A percentile compares a stretch with the other conserved stretches of the same genome.
phyloP scores from a whole-genome alignment of 2,888 invertebrate genomes.

The Bembecia ichneumoniformis region DNA sequence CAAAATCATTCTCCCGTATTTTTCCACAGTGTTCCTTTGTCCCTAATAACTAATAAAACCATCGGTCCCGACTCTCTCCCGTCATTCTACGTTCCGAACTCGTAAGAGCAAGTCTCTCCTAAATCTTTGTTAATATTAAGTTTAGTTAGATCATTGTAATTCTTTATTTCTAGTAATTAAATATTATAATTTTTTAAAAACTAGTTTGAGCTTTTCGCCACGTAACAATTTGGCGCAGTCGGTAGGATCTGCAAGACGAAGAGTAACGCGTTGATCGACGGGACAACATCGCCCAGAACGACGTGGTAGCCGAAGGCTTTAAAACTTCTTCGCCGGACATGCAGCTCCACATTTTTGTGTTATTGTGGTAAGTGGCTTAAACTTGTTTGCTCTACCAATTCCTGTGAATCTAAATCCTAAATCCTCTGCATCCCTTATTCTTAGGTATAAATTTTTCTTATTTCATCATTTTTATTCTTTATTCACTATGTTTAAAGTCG shows the following conservation, averaged over 20 bases:
- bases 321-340: too few species aligned
- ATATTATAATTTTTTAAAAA: background rate
- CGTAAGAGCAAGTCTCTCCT: background rate
- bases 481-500: background rate
- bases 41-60: too few species aligned
- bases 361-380: slow-evolving; percentile 3
- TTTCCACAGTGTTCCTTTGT: too few species aligned
- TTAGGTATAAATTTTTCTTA: background rate
- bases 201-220: background rate
- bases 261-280: too few species aligned
- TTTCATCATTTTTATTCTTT: background rate
- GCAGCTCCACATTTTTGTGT: background rate
- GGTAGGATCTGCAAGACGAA: too few species aligned
- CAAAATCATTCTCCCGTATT: too few species aligned
- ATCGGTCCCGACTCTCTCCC: too few species aligned
- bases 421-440: background rate
- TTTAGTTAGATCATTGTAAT: too few species aligned
- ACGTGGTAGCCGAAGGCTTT: too few species aligned
- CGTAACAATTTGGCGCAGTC: slow-evolving; percentile 2
- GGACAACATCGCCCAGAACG: too few species aligned
- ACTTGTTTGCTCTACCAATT: slow-evolving; percentile 1
- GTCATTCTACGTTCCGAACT: too few species aligned
- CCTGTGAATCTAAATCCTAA: background rate
- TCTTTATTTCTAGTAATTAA: background rate
- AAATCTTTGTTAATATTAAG: background rate